Base-by-base conservation (phyloP, 1,140 invertebrate species). In the Meloidogyne exigua region DNA sequence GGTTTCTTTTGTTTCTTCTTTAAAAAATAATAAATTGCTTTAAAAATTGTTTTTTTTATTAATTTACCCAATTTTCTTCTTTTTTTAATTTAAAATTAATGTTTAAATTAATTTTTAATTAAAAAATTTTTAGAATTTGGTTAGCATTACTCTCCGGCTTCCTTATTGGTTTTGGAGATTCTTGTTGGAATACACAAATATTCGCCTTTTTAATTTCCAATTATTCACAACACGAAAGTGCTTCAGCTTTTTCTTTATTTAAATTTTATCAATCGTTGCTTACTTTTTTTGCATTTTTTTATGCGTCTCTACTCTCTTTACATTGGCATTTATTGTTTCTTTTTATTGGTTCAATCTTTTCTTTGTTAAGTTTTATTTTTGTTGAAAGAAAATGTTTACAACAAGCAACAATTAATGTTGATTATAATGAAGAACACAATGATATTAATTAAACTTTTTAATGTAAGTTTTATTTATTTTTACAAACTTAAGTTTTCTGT, bases 231-330 rank as follows among this genome's bases (percentile, higher is more conserved):
- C 91, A 93, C 57, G 92, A 94, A 80, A 95, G 93, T 84, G 93
- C 94, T 0, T 92, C 93, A 67, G 95, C 95, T 0, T 97, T 97
- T 89, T 94, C 95, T 0, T 89, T 98, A 0, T 98, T 96, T 88
- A 97, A 97, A 89, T 98, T 98, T 88, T 79, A 81, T 21, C 78
- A 79, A 49, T 78, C 77, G 2, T 89, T 96, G 32, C 92, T 94
- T 11, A 93, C 95, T 4, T 95, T 95, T 0, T 89, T 91, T 5
- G 93, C 92, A 72, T 97, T 97, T 89, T 92, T 92, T 87, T 98
- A 96, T 89, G 93, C 93, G 69, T 91, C 91, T 9, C 87, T 90
- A 36, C 86, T 94, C 2, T 90, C 91, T 0, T 89, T 98, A 4
- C 90, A 93, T 63, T 91, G 91, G 64, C 95, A 97, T 87, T 88